phyloP scores from a whole-genome alignment of 2,888 invertebrate genomes.

The Auanema sp. region DNA sequence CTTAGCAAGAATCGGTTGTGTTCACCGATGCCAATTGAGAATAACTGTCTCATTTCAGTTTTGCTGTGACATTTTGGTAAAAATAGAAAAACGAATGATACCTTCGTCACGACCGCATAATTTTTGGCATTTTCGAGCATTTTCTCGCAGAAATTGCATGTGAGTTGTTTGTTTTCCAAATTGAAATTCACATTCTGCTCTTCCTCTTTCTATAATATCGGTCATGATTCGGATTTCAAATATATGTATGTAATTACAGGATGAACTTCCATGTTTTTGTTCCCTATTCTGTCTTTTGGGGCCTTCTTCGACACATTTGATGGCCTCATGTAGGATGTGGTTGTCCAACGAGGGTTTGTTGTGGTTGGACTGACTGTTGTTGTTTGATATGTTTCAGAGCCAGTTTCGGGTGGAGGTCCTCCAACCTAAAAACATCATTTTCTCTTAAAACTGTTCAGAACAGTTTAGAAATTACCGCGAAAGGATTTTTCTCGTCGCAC shows the following conservation, averaged over 20 bases:
- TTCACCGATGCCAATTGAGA: neutral
- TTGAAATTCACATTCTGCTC: neutral
- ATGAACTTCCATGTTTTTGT: constrained; percentile 12
- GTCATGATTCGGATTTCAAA: neutral
- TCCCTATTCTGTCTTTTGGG: constrained; percentile 18
- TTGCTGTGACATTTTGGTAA: neutral
- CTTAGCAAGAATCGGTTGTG: too few relatives aligned
- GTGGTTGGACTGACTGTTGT: constrained; percentile 20
- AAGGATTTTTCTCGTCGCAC: constrained; percentile 46
- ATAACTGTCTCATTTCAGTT: neutral
- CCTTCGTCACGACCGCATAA: constrained; percentile 53
- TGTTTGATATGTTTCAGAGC: constrained; percentile 9
- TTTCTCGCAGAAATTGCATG: constrained; percentile 54
- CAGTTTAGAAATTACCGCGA: constrained; percentile 22
- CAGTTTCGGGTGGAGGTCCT: constrained; percentile 28
- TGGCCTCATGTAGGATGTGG: constrained; percentile 15
- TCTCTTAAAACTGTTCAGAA: neutral
- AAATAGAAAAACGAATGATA: constrained; percentile 5
- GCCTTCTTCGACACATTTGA: constrained; percentile 11
- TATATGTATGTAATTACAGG: neutral
- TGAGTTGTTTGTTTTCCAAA: constrained; percentile 47
- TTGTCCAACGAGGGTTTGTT: constrained; percentile 12
- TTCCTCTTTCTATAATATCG: neutral
- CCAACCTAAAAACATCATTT: constrained; percentile 21
- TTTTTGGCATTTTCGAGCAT: constrained; percentile 56